phyloP scores from a whole-genome alignment of 2,797 vertebrate species.

The Lemur catta region DNA sequence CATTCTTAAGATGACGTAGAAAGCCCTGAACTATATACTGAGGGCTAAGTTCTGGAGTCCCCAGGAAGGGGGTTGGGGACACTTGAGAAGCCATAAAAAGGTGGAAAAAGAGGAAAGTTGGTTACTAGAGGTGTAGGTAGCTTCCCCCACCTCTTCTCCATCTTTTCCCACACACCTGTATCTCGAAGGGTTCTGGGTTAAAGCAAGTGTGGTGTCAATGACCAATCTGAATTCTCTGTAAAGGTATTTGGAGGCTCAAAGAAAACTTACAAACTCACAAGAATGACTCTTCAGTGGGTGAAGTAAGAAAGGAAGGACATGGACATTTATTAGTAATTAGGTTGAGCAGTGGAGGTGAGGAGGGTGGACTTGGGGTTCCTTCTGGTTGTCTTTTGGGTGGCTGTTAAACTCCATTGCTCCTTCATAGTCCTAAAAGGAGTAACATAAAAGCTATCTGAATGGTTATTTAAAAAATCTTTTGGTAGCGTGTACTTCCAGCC shows the following conservation, averaged over 20 bases:
- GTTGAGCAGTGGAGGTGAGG: not conserved
- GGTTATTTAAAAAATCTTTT: not conserved
- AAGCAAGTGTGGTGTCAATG: not conserved
- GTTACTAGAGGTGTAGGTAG: not conserved
- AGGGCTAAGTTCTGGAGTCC: not conserved
- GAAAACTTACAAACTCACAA: not conserved
- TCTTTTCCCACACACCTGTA: not conserved
- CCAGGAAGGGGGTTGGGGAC: not conserved
- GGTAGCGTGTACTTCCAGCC: not conserved
- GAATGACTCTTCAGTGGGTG: not conserved
- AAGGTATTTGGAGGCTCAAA: not conserved
- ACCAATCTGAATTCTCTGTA: not conserved
- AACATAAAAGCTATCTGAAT: not conserved
- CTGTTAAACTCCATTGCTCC: not conserved
- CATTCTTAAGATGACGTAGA: not conserved
- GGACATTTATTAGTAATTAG: too few relatives aligned
- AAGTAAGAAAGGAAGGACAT: not conserved
- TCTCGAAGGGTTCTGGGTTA: not conserved
- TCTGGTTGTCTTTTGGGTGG: not conserved
- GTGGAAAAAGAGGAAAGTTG: not conserved
- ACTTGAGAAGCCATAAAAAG: not conserved
- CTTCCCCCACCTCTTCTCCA: fast-evolving
- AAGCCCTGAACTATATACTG: not conserved
- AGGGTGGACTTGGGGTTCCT: not conserved
- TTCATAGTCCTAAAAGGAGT: not conserved